Percentiles rank a stretch among this genome's conserved stretches.
Conservation (phyloP, 2,797 vertebrate genomes). For the Hemibagrus guttatus region DNA sequence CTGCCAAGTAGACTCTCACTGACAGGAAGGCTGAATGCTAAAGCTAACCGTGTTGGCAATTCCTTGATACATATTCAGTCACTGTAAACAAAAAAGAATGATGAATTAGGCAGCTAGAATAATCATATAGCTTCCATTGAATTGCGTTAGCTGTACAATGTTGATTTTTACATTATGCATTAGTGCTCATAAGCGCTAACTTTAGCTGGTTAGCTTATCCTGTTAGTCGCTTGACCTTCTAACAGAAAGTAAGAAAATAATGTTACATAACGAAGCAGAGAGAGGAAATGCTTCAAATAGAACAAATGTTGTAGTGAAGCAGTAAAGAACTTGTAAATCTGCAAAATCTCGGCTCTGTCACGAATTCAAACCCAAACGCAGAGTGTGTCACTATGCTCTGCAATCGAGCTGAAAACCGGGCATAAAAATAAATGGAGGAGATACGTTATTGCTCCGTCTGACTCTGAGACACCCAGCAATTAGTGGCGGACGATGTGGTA, state of each 20-base stretch:
- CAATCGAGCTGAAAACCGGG: background rate
- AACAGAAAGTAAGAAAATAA: background rate
- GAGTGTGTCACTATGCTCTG: background rate
- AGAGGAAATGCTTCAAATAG: background rate
- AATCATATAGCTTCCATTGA: background rate
- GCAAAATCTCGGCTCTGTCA: background rate
- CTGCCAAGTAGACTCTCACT: background rate
- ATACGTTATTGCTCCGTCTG: slow-evolving; percentile 67
- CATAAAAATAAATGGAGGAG: slow-evolving; percentile 37
- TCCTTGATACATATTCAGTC: background rate
- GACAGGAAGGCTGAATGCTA: background rate
- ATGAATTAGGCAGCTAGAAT: background rate
- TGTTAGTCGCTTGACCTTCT: background rate
- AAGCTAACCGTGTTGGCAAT: background rate
- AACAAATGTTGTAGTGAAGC: background rate
- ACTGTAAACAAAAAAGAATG: background rate
- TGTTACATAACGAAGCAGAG: background rate
- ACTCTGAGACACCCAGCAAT: slow-evolving; percentile 67
- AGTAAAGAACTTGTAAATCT: background rate
- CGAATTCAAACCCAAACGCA: background rate
- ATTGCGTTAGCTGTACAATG: background rate
- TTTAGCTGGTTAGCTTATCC: background rate
- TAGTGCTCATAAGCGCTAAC: no score
- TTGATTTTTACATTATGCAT: background rate
- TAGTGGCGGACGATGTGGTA: slow-evolving; percentile 71